Base-by-base conservation (phyloP, 2,888 invertebrate species). In the Chydorus sphaericus region DNA sequence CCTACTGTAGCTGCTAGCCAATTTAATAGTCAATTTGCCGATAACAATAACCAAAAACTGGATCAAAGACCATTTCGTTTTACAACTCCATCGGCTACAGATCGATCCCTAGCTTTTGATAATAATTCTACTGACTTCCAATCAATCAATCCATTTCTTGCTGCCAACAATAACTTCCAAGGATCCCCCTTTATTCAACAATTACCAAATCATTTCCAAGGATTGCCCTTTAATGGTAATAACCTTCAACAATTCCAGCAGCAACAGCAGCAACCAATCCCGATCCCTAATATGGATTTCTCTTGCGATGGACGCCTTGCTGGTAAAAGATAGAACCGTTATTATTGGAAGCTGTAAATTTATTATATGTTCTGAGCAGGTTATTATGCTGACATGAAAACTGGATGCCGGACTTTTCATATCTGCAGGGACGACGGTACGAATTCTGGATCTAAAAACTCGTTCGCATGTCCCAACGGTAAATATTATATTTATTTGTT, bases 381-480 rank as follows among this genome's bases (percentile, higher is more conserved):
- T 39, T 80, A 80, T 64, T 80, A 80, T 62, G 79, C 79, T 14
- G 80, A 81, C 63, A 67, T 73, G 50, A 77, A 77, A 65, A 72
- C 79, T 4, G 76, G 77, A 31, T 82, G 82, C 61, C 82, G 81
- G 67, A 77, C 77, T 8, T 82, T 81, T 63, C 74, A 80, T 68
- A 75, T 81, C 1, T 82, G 82, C 65, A 77, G 77, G 48, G 68
- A 66, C 51, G 69, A 75, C 16, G 1, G 72, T 69, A 36, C 52
- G 6, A 14, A 23, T 14, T 20, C 52, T 14, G 36, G 31, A 3
- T 16, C 36, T 33, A 52, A 52, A 11, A 52, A 26, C 18, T 79
- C 79, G 2, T 80, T 81, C 64, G 71, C 81, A 4, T 81, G 81
- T 60, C 81, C 81, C 4, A 78, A 81, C 62, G 81, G n/a, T n/a